phyloP scores from a whole-genome alignment of 2,113 vertebrate genomes.

The Herpetotheres cachinnans region DNA sequence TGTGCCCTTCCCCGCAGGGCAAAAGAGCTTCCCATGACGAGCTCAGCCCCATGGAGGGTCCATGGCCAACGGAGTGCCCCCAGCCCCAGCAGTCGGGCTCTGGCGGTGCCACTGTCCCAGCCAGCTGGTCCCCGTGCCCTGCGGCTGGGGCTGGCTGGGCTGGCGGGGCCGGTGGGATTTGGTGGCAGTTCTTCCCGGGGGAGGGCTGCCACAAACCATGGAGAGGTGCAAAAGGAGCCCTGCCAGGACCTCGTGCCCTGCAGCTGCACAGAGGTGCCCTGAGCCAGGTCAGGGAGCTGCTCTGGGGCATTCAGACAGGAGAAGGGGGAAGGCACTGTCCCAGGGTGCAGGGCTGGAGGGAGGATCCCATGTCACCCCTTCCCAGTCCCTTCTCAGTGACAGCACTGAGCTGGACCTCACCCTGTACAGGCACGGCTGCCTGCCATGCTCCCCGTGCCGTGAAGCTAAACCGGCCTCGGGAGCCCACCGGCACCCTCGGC shows the following conservation, averaged over 20 bases:
- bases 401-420: neutral
- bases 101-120: fast-evolving
- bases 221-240: neutral
- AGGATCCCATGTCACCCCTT: neutral
- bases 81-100: neutral
- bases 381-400: neutral
- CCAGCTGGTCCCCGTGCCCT: fast-evolving
- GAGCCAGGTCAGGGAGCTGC: neutral
- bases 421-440: fast-evolving
- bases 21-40: fast-evolving
- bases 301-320: neutral
- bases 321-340: fast-evolving
- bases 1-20: neutral
- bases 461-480: neutral
- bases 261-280: neutral
- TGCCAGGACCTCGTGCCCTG: neutral
- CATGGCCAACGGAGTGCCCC: neutral
- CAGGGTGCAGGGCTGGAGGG: neutral
- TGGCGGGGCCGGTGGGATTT: fast-evolving
- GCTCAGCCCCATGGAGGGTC: neutral
- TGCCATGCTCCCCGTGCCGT: fast-evolving
- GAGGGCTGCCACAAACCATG: fast-evolving
- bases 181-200: neutral
- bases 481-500: neutral
- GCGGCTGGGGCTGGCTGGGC: neutral